phyloP scores from a whole-genome alignment of 2,888 invertebrate genomes.

The Phasia obesa region DNA sequence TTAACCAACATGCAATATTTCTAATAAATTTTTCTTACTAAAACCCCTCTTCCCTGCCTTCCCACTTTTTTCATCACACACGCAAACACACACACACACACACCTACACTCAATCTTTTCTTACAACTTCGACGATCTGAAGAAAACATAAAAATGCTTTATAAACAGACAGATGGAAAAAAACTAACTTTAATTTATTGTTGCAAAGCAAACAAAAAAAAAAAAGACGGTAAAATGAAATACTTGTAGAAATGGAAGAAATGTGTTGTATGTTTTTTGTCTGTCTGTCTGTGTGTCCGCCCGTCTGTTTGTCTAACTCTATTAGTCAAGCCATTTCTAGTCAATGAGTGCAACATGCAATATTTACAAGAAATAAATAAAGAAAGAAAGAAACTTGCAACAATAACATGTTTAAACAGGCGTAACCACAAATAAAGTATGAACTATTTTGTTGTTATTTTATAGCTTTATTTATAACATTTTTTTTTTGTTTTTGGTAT shows the following conservation, averaged over 20 bases:
- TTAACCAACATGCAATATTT: conserved; percentile 54
- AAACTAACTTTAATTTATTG: conserved; percentile 14
- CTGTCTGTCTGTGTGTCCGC: not conserved
- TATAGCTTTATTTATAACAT: conserved; percentile 1
- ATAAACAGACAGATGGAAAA: conserved; percentile 11
- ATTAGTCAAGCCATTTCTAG: conserved; percentile 49
- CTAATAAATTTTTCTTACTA: conserved; percentile 3
- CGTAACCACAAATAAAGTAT: conserved; percentile 19
- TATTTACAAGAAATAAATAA: conserved; percentile 1
- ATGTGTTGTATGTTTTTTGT: not conserved
- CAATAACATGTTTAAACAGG: conserved; percentile 31
- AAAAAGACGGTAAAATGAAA: conserved; percentile 18
- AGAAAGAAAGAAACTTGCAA: conserved; percentile 23
- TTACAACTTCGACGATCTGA: not conserved
- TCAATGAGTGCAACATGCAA: conserved; percentile 54
- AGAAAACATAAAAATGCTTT: conserved; percentile 64
- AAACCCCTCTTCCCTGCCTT: not conserved
- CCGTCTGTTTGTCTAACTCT: conserved; percentile 33
- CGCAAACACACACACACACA: too few relatives aligned
- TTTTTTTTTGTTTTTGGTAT: not conserved
- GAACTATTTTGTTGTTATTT: conserved; percentile 16
- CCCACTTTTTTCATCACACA: too few relatives aligned
- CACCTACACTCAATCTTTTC: not conserved
- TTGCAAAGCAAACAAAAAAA: not conserved
- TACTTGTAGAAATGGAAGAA: conserved; percentile 20